These are phyloP conservation scores for Bubo blakistoni DNA, from an alignment of 2,113 vertebrate species.

Conservation along the genomic window DNA sequence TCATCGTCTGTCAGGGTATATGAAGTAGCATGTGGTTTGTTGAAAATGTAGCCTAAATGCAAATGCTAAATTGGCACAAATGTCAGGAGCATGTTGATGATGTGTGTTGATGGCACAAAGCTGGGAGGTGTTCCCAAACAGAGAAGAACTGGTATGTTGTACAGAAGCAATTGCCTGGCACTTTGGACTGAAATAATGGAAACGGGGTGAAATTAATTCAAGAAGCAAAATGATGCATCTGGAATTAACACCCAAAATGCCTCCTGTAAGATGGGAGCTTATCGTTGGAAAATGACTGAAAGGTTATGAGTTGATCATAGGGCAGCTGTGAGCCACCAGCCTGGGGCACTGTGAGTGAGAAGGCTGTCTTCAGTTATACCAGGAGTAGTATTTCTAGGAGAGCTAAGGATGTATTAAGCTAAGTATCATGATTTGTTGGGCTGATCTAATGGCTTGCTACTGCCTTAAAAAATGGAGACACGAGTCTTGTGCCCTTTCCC, in stretches of 20 bases:
- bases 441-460: background rate
- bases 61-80: background rate
- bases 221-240: background rate
- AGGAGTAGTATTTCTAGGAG: background rate
- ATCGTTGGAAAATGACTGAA: background rate
- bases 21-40: background rate
- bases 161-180: background rate
- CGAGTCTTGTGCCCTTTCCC: background rate
- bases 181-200: background rate
- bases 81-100: background rate
- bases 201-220: background rate
- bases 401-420: background rate
- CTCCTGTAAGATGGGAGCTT: background rate
- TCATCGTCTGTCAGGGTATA: background rate
- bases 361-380: background rate
- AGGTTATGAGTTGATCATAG: background rate
- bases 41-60: background rate
- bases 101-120: background rate
- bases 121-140: background rate
- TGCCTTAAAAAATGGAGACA: background rate
- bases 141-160: background rate
- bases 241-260: background rate
- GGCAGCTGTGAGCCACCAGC: background rate
- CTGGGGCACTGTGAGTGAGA: background rate
- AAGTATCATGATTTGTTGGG: background rate